These are phyloP conservation scores for Pteromalus puparum DNA, from an alignment of 1,140 invertebrate genomes.

Conservation along the genomic window DNA sequence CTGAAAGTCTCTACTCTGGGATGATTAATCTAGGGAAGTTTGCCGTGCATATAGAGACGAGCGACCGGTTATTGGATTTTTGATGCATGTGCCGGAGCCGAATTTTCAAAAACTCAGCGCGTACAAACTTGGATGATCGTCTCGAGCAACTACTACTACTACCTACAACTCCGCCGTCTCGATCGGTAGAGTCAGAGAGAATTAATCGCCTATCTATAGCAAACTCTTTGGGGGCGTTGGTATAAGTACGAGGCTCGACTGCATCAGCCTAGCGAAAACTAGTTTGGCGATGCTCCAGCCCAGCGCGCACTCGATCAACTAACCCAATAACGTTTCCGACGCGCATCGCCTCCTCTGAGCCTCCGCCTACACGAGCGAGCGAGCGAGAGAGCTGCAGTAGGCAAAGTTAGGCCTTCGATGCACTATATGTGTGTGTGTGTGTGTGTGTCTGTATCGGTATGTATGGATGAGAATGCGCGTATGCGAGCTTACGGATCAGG, in stretches of 20 bases:
- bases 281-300: conserved; percentile 52
- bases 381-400: background rate
- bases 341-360: conserved; percentile 9
- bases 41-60: too few relatives aligned
- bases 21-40: background rate
- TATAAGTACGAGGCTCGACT: background rate
- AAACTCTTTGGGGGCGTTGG: background rate
- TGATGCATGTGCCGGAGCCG: too few relatives aligned
- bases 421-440: background rate
- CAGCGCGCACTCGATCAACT: conserved; percentile 45
- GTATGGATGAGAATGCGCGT: background rate
- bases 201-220: conserved; percentile 36
- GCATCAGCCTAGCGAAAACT: conserved; percentile 54
- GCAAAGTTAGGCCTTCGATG: background rate
- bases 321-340: conserved; percentile 55
- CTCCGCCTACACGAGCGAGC: background rate
- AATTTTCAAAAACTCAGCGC: too few relatives aligned
- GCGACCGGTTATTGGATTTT: background rate
- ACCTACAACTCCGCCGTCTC: background rate
- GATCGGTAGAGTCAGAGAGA: conserved; percentile 41
- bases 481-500: background rate
- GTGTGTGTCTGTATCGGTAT: too few relatives aligned
- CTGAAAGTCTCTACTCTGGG: background rate
- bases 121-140: background rate
- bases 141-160: background rate